A percentile compares a stretch with the other conserved stretches of the same genome.
phyloP scores from a whole-genome alignment of 2,113 vertebrate genomes.

The Ancistrus triradiatus region DNA sequence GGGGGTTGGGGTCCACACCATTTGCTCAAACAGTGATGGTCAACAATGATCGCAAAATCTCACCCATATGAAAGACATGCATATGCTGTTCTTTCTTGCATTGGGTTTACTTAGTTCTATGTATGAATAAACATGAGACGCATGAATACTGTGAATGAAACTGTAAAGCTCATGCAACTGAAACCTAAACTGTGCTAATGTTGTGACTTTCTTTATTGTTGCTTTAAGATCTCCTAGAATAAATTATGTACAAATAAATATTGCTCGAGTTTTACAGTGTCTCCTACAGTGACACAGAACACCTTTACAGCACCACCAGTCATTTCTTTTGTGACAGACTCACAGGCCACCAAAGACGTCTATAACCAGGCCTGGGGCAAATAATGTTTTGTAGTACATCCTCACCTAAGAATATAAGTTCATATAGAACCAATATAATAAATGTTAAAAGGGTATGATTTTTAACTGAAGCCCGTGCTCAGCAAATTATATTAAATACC shows the following conservation, averaged over 20 bases:
- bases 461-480: too few relatives aligned
- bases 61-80: conserved; percentile 2
- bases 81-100: conserved; percentile 1
- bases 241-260: neutral
- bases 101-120: conserved; percentile 8
- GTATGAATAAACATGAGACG: conserved; percentile 10
- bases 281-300: conserved; percentile 10
- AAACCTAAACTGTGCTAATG: neutral
- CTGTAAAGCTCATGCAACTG: neutral
- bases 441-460: too few relatives aligned
- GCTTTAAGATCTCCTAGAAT: too few relatives aligned
- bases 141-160: too few relatives aligned
- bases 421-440: too few relatives aligned
- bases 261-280: conserved; percentile 11
- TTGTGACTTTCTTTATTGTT: neutral
- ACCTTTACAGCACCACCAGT: conserved; percentile 13
- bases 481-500: too few relatives aligned
- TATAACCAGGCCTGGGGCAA: too few relatives aligned
- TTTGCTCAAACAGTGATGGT: conserved; percentile 40
- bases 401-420: too few relatives aligned
- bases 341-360: conserved; percentile 26
- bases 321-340: conserved; percentile 16
- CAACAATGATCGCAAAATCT: neutral
- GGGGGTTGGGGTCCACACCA: conserved; percentile 10
- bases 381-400: too few relatives aligned